Percentiles rank a stretch among this genome's conserved stretches.
Evolutionary conservation across 2,888 invertebrate genomes (phyloP).

Genomic region (Hartigia nigra): DNA sequence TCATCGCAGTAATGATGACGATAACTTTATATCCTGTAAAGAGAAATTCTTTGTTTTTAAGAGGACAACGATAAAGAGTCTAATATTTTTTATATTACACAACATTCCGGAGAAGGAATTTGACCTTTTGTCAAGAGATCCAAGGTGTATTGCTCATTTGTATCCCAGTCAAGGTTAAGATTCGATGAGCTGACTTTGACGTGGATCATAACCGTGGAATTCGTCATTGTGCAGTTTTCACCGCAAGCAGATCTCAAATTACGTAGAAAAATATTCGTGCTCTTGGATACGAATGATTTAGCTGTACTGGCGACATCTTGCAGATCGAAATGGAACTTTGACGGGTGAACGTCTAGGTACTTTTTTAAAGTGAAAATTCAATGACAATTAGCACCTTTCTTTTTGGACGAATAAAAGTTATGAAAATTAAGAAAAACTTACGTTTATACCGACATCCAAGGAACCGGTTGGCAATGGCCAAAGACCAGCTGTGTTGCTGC

Average conservation of each 20-base stretch:
- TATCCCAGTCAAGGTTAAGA: conserved; percentile 72
- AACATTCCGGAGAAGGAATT: background rate
- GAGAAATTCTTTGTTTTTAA: conserved; percentile 10
- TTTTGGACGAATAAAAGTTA: background rate
- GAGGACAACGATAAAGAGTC: background rate
- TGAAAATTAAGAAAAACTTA: conserved; percentile 27
- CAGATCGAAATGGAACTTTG: conserved; percentile 26
- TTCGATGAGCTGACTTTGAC: conserved; percentile 69
- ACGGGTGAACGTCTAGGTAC: conserved; percentile 32
- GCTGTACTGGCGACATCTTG: conserved; percentile 44
- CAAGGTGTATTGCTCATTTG: conserved; percentile 77
- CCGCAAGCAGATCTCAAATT: conserved; percentile 73
- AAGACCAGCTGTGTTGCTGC: conserved; percentile 42
- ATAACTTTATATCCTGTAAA: conserved; percentile 67
- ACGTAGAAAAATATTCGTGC: conserved; percentile 69
- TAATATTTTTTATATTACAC: background rate
- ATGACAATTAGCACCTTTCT: background rate
- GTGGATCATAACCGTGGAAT: conserved; percentile 71
- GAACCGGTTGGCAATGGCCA: conserved; percentile 51
- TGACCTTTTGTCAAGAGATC: conserved; percentile 72
- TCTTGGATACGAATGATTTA: conserved; percentile 69
- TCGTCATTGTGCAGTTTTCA: conserved; percentile 65
- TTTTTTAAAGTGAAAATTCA: conserved; percentile 12
- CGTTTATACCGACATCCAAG: conserved; percentile 34
- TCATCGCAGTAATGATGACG: conserved; percentile 71